phyloP scores from a whole-genome alignment of 2,888 invertebrate species.

The Nomada goodeniana region DNA sequence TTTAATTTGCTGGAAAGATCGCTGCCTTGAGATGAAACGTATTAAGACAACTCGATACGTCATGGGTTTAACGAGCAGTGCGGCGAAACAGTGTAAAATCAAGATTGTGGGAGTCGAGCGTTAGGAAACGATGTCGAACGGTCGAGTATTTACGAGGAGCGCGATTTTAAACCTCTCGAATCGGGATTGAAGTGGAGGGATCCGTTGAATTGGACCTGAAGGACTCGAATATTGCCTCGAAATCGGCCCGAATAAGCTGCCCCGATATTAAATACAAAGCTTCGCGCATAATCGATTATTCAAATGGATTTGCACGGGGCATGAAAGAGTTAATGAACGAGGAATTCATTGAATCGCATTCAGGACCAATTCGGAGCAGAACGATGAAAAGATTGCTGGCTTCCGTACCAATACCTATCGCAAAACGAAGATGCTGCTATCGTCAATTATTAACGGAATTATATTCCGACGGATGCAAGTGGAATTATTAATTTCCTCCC shows the following conservation, averaged over 20 bases:
- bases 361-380: neutral
- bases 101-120: conserved; percentile 6
- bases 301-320: conserved; percentile 22
- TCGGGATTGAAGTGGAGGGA: conserved; percentile 22
- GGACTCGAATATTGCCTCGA: conserved; percentile 13
- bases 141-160: conserved; percentile 2
- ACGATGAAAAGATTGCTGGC: conserved; percentile 9
- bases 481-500: too few species aligned
- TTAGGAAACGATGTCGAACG: neutral
- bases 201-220: conserved; percentile 23
- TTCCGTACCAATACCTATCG: neutral
- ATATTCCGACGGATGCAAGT: neutral
- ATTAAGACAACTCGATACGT: neutral
- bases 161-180: conserved; percentile 10
- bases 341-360: conserved; percentile 2
- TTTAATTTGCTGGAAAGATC: conserved; percentile 6
- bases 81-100: neutral
- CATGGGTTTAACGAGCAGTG: neutral
- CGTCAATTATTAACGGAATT: neutral
- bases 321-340: conserved; percentile 23
- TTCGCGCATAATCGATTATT: conserved; percentile 23
- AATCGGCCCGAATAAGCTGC: conserved; percentile 27
- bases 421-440: neutral
- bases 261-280: conserved; percentile 23
- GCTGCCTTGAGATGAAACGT: neutral